Evolutionary conservation across 2,797 vertebrate genomes (phyloP).

Genomic region (Sphenopsis melanotis): DNA sequence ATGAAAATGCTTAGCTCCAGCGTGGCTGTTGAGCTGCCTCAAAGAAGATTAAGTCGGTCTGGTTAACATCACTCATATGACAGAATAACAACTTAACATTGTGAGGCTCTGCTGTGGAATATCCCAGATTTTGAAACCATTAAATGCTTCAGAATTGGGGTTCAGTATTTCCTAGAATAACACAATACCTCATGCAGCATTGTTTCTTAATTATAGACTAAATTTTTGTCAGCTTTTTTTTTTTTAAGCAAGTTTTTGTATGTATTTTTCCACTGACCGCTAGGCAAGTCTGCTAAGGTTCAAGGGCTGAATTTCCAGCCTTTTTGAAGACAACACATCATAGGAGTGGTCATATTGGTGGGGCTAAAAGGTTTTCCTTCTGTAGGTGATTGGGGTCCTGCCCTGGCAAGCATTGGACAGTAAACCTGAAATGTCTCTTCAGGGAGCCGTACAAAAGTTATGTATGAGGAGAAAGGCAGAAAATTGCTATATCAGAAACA

Average conservation of each 20-base stretch:
- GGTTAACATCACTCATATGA: neutral
- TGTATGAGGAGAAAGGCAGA: neutral
- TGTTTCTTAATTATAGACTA: neutral
- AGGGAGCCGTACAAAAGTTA: neutral
- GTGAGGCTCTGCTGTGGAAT: neutral
- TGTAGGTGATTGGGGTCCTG: neutral
- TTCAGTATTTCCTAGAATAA: neutral
- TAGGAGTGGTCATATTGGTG: neutral
- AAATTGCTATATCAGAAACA: neutral
- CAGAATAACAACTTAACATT: neutral
- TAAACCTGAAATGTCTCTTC: neutral
- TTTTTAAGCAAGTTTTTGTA: neutral
- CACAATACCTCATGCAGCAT: neutral
- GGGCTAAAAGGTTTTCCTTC: neutral
- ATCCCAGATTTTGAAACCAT: neutral
- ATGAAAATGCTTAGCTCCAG: neutral
- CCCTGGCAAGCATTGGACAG: rapidly evolving
- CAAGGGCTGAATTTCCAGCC: neutral
- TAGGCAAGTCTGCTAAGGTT: neutral
- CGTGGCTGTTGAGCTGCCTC: neutral
- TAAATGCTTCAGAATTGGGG: neutral
- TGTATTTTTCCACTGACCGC: neutral
- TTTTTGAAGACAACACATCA: neutral
- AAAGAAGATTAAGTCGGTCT: neutral
- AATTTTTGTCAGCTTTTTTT: neutral